A percentile compares a stretch with the other conserved stretches of the same genome.
Evolutionary conservation across 2,797 vertebrate species (phyloP).

Genomic region (Sciaenops ocellatus): DNA sequence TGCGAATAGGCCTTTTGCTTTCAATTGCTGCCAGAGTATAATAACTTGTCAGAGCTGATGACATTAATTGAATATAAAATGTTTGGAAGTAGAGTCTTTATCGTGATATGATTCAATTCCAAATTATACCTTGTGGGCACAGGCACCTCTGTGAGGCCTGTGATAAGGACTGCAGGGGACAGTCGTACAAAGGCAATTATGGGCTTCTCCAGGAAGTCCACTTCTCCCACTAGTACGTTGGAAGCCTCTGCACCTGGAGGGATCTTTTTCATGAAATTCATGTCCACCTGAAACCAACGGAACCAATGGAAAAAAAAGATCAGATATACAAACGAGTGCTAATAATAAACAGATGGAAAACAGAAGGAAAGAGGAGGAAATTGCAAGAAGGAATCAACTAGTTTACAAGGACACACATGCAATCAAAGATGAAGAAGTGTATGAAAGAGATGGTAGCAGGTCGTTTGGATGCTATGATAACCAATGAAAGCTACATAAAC

Average conservation of each 20-base stretch:
- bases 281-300: constrained; percentile 89
- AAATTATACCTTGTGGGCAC: constrained; percentile 92
- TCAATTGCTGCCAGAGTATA: background rate
- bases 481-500: constrained; percentile 19
- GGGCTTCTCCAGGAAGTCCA: constrained; percentile 96
- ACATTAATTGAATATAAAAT: background rate
- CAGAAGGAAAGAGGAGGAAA: background rate
- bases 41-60: background rate
- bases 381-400: background rate
- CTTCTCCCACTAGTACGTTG: constrained; percentile 97
- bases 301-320: constrained; percentile 15
- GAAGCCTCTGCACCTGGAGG: constrained; percentile 95
- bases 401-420: constrained; percentile 1
- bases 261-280: constrained; percentile 99
- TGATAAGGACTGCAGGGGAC: constrained; percentile 93
- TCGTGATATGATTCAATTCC: background rate
- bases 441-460: constrained; percentile 46
- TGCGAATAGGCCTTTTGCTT: background rate
- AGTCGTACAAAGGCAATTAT: constrained; percentile 95
- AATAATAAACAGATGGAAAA: background rate
- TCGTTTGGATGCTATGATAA: constrained; percentile 17
- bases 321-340: background rate
- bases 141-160: constrained; percentile 96
- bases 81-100: no score
- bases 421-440: constrained; percentile 26